Evolutionary conservation across 2,797 vertebrate species (phyloP).

Genomic region (Mionectes olivaceus): DNA sequence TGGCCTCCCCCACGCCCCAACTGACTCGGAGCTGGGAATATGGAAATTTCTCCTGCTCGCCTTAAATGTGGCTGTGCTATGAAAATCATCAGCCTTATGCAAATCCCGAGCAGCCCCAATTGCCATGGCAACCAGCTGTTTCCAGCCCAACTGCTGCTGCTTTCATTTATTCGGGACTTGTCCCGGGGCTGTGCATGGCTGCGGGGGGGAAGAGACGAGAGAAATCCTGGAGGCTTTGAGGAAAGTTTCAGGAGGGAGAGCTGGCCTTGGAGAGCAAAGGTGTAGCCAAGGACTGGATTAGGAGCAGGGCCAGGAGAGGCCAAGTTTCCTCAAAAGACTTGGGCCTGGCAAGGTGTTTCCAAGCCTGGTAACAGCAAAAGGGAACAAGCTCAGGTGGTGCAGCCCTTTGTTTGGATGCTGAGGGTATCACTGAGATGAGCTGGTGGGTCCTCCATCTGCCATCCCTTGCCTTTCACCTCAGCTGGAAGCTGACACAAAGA

Average conservation of each 20-base stretch:
- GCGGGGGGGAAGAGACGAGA: slow-evolving; percentile 12
- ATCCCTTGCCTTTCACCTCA: fast-evolving
- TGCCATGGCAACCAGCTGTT: slow-evolving; percentile 79
- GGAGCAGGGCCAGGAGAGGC: background rate
- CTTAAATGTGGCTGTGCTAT: slow-evolving; percentile 89
- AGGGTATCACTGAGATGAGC: background rate
- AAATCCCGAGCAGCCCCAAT: slow-evolving; percentile 82
- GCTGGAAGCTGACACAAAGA: background rate
- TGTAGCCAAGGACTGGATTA: background rate
- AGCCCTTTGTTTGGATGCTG: background rate
- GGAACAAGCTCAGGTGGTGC: background rate
- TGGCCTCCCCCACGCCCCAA: slow-evolving; percentile 77
- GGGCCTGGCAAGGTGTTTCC: background rate
- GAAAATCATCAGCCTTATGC: slow-evolving; percentile 93
- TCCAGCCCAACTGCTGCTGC: slow-evolving; percentile 31
- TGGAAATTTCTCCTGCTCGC: slow-evolving; percentile 87
- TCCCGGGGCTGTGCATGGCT: slow-evolving; percentile 45
- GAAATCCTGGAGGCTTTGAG: slow-evolving; percentile 49
- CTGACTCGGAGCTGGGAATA: slow-evolving; percentile 83
- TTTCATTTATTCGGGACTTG: slow-evolving; percentile 2
- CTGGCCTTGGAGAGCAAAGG: slow-evolving; percentile 39
- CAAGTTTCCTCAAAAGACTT: slow-evolving; percentile 55
- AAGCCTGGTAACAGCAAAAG: background rate
- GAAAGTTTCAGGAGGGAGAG: slow-evolving; percentile 56
- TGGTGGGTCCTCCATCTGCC: background rate